Evolutionary conservation across 2,888 invertebrate species (phyloP).

Genomic region (Dicroscelio sp.): DNA sequence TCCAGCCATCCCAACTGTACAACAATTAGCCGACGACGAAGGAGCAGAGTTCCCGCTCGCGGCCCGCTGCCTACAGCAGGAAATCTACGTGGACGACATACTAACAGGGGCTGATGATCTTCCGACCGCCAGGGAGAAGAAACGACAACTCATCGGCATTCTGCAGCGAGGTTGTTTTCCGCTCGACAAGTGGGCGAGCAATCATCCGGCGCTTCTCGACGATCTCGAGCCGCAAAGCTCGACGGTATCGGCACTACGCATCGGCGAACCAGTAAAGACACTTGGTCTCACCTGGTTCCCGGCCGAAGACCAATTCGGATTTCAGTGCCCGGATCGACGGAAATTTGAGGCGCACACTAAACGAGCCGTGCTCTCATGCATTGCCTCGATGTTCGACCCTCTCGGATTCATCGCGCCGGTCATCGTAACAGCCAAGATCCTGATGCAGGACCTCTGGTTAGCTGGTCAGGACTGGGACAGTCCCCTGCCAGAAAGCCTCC

Average conservation of each 20-base stretch:
- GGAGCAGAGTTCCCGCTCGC: not conserved
- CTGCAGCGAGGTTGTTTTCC: not conserved
- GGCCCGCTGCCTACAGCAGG: not conserved
- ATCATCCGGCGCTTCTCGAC: not conserved
- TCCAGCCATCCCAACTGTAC: not conserved
- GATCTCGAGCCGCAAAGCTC: not conserved
- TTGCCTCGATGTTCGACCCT: not conserved
- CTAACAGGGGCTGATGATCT: not conserved
- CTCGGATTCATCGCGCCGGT: not conserved
- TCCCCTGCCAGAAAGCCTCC: not conserved
- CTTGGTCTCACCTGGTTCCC: not conserved
- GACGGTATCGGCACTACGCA: not conserved
- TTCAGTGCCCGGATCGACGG: no score
- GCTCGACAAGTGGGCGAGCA: not conserved
- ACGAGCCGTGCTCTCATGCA: not conserved
- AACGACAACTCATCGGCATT: not conserved
- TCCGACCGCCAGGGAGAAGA: not conserved
- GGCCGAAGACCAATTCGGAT: not conserved
- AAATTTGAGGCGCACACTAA: not conserved
- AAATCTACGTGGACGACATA: not conserved
- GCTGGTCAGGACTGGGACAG: not conserved
- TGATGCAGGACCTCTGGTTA: slow-evolving; percentile 10
- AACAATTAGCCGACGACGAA: not conserved
- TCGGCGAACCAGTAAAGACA: not conserved
- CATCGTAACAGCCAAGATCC: not conserved